Evolutionary conservation across 2,888 invertebrate genomes (phyloP), one percentile per base, ranked within the genome.

Genomic region (Malthinus seriepunctatus): DNA sequence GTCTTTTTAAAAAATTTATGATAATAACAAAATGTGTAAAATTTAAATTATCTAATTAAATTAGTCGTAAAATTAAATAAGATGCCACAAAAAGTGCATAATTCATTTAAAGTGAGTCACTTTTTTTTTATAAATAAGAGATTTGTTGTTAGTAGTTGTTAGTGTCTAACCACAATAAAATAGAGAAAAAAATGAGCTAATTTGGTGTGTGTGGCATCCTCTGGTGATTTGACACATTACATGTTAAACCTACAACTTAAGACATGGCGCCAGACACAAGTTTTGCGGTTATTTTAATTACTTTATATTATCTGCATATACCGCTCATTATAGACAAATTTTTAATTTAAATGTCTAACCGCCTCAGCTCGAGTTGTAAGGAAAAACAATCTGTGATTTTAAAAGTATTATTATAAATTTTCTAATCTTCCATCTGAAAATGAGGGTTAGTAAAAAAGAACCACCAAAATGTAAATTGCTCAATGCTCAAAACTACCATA

Each of bases 221-320:
- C 45, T 51, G 32, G 58, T 62, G 58, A 58, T 58, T 62, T 52
- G 58, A 62, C 62, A 62, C 58, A 62, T 44, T 54, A 51, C 51
- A 55, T 45, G 55, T 55, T 51, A 61, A 61, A 57, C 61, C 57
- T 57, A 51, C 61, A 50, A 37, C 55, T 57, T 58, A 23, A 51
- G 56, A 60, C 56, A 47, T 57, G 57, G 62, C 62, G 57, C 57
- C 57, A 57, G 62, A 55, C 57, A 55, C 23, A 54, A 42, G 53
- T 55, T 58, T 58, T 58, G 62, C 58, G 62, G 62, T 62, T 62
- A 55, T 62, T 62, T 23, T 62, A 54, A 58, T 62, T 62, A 42
- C 62, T 56, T 42, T 42, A 54, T 54, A 51, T 42, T 42, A 42
- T 42, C 39, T 15, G 23, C 49, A 44, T 39, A 56, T 35, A 55